phyloP scores from a whole-genome alignment of 2,888 invertebrate genomes.

The Eledona agricola region DNA sequence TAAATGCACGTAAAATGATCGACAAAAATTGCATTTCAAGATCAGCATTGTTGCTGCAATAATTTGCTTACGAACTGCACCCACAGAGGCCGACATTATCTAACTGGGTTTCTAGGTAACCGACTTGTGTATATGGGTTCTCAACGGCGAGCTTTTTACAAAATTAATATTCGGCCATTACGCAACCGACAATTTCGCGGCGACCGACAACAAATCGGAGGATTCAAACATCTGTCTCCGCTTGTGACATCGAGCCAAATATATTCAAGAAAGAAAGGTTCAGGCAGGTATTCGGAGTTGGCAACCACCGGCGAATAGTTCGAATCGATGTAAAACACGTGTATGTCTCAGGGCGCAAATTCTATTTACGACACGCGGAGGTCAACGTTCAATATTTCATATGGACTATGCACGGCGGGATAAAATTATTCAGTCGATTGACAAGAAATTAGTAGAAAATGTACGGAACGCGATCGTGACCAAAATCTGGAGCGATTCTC shows the following conservation, averaged over 20 bases:
- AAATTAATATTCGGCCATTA: slow-evolving; percentile 3
- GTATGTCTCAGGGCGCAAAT: slow-evolving; percentile 1
- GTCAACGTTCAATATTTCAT: slow-evolving; percentile 26
- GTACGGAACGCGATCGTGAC: no score
- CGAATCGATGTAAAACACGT: slow-evolving; percentile 22
- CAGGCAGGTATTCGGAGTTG: slow-evolving; percentile 1
- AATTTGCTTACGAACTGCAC: slow-evolving; percentile 18
- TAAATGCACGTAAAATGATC: no score
- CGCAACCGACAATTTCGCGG: background rate
- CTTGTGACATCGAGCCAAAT: no score
- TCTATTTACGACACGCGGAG: slow-evolving; percentile 5
- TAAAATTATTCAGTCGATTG: no score
- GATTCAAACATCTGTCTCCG: no score
- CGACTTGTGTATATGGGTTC: slow-evolving; percentile 34
- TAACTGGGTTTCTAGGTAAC: slow-evolving; percentile 40
- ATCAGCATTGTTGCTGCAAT: slow-evolving; percentile 4
- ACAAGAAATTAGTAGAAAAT: no score
- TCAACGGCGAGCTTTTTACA: slow-evolving; percentile 6
- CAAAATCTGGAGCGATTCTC: slow-evolving; percentile 40
- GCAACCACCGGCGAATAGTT: background rate
- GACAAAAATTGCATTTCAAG: no score
- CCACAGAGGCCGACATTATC: slow-evolving; percentile 29
- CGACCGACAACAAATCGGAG: background rate
- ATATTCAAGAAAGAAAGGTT: background rate
- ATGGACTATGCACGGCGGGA: no score